Evolutionary conservation across 2,888 invertebrate genomes (phyloP).

Genomic region (Kryphioiulus occultus): DNA sequence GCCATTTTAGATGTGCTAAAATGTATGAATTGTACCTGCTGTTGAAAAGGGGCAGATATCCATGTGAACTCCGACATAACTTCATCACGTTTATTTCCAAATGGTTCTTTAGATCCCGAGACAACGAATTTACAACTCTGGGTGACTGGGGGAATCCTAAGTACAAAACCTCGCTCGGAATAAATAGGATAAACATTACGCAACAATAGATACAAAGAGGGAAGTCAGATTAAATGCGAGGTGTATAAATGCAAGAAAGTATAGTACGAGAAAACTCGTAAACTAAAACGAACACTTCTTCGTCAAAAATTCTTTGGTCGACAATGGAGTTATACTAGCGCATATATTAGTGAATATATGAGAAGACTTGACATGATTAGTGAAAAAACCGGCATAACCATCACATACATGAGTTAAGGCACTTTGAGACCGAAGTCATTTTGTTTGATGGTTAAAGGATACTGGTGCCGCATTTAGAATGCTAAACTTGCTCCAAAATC

Average conservation of each 20-base stretch:
- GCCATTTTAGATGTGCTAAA: no score
- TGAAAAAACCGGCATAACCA: not conserved
- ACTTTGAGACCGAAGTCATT: not conserved
- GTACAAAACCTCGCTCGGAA: not conserved
- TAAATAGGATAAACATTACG: not conserved
- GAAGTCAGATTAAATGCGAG: not conserved
- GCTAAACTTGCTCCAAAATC: not conserved
- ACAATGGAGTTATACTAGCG: no score
- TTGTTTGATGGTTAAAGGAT: not conserved
- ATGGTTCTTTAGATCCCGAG: constrained; percentile 18
- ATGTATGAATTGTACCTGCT: no score
- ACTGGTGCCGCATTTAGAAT: not conserved
- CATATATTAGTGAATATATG: not conserved
- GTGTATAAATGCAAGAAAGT: not conserved
- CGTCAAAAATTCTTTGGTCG: constrained; percentile 16
- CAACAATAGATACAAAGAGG: not conserved
- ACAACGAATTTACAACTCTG: not conserved
- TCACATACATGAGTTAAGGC: not conserved
- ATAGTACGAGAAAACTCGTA: not conserved
- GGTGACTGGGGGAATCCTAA: not conserved
- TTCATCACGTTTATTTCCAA: constrained; percentile 12
- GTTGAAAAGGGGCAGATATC: no score
- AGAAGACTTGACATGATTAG: not conserved
- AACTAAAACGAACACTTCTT: not conserved
- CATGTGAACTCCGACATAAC: no score